Evolutionary conservation across 2,113 vertebrate genomes (phyloP).

Genomic region (Myotis lucifugus): DNA sequence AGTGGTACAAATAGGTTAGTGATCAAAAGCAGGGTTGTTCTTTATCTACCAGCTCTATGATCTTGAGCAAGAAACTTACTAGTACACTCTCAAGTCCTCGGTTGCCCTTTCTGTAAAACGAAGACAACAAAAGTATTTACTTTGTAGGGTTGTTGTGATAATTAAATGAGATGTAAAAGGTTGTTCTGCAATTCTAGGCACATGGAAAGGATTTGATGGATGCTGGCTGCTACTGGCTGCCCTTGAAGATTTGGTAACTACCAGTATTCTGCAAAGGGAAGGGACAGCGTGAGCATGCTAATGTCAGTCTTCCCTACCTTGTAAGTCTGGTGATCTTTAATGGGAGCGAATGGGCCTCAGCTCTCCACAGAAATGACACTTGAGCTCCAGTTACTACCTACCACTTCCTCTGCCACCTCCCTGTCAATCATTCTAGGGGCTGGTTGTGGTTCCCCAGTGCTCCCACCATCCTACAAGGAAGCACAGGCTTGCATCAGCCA

Average conservation of each 20-base stretch:
- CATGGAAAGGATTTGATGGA: neutral
- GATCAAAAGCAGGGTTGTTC: neutral
- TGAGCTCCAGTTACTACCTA: neutral
- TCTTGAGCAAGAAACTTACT: neutral
- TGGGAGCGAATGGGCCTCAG: neutral
- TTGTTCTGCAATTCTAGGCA: neutral
- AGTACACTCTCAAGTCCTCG: neutral
- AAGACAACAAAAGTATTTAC: neutral
- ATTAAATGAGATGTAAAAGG: neutral
- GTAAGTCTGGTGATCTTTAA: neutral
- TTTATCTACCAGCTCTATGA: neutral
- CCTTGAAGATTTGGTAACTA: neutral
- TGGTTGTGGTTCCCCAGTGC: neutral
- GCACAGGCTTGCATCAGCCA: neutral
- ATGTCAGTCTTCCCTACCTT: neutral
- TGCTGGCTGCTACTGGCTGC: neutral
- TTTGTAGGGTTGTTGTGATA: neutral
- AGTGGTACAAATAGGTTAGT: neutral
- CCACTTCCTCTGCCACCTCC: neutral
- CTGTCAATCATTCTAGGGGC: neutral
- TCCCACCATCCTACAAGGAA: neutral
- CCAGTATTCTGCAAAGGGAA: neutral
- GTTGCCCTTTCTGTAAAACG: neutral
- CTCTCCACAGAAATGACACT: neutral
- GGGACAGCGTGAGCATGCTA: neutral